Conservation (phyloP, 2,797 vertebrate species). For the Muscicapa comitata region DNA sequence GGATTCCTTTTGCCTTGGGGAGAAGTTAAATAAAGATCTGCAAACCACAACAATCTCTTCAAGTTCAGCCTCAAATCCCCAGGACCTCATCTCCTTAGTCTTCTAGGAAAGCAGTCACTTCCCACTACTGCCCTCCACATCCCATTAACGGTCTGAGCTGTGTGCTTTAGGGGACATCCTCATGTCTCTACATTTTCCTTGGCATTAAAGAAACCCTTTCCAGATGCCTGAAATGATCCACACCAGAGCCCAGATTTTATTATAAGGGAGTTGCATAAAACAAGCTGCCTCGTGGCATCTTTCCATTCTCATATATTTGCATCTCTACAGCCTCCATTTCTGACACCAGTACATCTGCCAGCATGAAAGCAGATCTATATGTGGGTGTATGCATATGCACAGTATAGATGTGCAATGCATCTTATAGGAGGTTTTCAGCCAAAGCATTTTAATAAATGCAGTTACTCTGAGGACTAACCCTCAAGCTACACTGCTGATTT, state of each 20-base stretch:
- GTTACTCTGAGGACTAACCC: neutral
- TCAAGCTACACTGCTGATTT: neutral
- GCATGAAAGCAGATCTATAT: neutral
- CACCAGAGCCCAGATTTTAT: neutral
- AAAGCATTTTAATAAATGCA: neutral
- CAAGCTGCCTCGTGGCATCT: neutral
- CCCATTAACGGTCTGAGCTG: neutral
- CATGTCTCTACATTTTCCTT: neutral
- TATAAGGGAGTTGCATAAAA: neutral
- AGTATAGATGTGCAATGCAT: neutral
- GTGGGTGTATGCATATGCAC: neutral
- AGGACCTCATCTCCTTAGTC: neutral
- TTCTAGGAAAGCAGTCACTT: conserved; percentile 20
- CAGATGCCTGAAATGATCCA: neutral
- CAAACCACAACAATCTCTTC: conserved; percentile 37
- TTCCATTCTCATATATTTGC: neutral
- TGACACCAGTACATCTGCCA: neutral
- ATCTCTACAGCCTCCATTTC: neutral
- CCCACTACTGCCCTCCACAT: neutral
- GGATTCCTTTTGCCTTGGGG: neutral
- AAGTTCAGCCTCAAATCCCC: conserved; percentile 12
- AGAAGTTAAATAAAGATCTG: conserved; percentile 36
- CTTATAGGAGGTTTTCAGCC: neutral
- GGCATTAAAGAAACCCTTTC: conserved; percentile 19
- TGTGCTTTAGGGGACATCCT: neutral